Evolutionary conservation across 37 sponge, comb jelly and placozoan genomes (phyloP), one percentile per base, ranked within the genome.

Genomic region (Agelas oroides): DNA sequence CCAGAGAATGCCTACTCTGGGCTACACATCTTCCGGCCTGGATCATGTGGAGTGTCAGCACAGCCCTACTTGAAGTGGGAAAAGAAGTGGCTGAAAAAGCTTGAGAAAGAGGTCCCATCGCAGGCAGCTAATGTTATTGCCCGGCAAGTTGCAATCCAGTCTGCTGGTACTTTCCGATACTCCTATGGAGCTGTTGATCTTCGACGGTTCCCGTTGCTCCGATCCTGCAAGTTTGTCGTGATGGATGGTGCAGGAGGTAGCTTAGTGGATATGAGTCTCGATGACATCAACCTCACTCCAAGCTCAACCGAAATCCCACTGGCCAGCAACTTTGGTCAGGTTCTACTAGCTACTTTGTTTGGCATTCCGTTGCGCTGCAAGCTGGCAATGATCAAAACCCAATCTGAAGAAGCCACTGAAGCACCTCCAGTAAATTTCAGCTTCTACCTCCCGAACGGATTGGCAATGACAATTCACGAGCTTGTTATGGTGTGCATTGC

Each of bases 311-410:
- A 89, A 31, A 54, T 94, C 15, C 94, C 94, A n/a, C 74, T 94
- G 25, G 94, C 80, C 60, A 90, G 88, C 76, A 83, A 94, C 66
- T 94, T 80, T 79, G 94, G 85, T 21, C 91, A 90, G 66, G 80
- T 80, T 15, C 81, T 82, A 54, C 73, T 86, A 23, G 64, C 74
- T 24, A 71, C 70, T 18, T n/a, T 93, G 52, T 88, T 61, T 68
- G 81, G 89, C 18, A 54, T 93, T 18, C 89, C 93, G 52, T 35
- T 90, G 60, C 25, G 23, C 20, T 60, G 75, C 39, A 90, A 90
- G 54, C 27, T 90, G 30, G 32, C 53, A 14, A 60, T 90, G 28
- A 59, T 90, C 36, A 73, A 84, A 38, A 58, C 69, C 21, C 46
- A 34, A 25, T 53, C 85, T 6, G 81, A 80, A 16, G 78, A 69